These are phyloP conservation scores for Hypomecis punctinalis DNA, from an alignment of 2,888 invertebrate species.

Conservation along the genomic window DNA sequence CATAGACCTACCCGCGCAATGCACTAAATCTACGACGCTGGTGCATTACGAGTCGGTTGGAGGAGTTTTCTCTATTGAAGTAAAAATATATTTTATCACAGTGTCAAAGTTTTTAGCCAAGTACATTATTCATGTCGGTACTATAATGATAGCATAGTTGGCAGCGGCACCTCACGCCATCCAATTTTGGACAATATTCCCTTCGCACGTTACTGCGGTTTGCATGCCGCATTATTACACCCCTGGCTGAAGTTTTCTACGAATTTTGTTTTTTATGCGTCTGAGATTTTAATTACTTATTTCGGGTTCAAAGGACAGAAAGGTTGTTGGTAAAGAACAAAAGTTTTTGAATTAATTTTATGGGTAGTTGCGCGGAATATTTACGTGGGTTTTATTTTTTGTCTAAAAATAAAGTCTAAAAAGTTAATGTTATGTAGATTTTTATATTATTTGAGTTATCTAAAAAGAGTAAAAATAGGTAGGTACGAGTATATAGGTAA, in stretches of 20 bases:
- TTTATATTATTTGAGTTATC: too few species aligned
- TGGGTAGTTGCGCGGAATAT: not conserved
- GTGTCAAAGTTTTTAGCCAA: too few species aligned
- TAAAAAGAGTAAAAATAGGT: too few species aligned
- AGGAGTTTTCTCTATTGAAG: too few species aligned
- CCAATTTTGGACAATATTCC: constrained; percentile 43
- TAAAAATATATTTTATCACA: too few species aligned
- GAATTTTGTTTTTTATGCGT: constrained; percentile 37
- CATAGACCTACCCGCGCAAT: too few species aligned
- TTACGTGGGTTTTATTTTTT: not conserved
- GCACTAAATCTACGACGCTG: too few species aligned
- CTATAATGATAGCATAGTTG: constrained; percentile 2
- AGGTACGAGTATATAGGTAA: too few species aligned
- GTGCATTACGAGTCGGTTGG: too few species aligned
- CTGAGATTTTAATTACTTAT: constrained; percentile 43
- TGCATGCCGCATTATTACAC: constrained; percentile 46
- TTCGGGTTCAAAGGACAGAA: constrained; percentile 34
- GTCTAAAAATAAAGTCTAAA: too few species aligned
- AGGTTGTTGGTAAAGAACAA: constrained; percentile 7
- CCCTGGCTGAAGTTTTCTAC: constrained; percentile 40
- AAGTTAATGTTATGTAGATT: too few species aligned
- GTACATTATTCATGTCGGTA: constrained; percentile 15
- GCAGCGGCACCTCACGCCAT: constrained; percentile 36
- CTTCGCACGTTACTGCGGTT: constrained; percentile 48
- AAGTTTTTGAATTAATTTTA: constrained; percentile 12